Base-by-base conservation (phyloP, 1,140 invertebrate genomes). In the Hylaeus anthracinus region DNA sequence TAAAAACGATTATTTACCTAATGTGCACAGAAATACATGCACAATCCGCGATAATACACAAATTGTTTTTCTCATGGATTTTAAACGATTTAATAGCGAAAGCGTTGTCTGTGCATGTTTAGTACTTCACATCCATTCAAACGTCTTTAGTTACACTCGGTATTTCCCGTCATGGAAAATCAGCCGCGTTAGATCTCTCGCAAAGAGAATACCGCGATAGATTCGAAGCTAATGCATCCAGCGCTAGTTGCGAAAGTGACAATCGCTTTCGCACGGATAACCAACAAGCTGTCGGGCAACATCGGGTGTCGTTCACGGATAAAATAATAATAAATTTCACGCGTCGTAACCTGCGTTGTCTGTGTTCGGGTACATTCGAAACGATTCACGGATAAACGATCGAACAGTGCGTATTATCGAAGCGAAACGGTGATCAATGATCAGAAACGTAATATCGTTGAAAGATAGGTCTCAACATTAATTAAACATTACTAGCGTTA, bases 381-480 rank as follows among this genome's bases (percentile, higher is more conserved):
- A 60, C 37, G 56, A 26, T 66, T 37, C 9, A 14, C 10, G 15
- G 63, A 1, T 37, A 14, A 12, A 5, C 1, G 55, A 0, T 39
- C 43, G 37, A 70, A 60, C 26, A 41, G 45, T 37, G 48, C 69
- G 67, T 26, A 61, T 72, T 64, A 72, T 55, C 39, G 14, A 71
- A 72, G 72, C 56, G 64, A 72, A 72, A 14, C 60, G 48, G 9
- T 72, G 76, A 79, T 79, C 58, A 41, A 79, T 79, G 55, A 37
- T 15, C 51, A 45, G n/a, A 72, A 70, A 64, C 60, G 76, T 78
- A 64, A 72, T 53, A 53, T 58, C 58, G 76, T 45, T 72, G 69
- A 79, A 79, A 79, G 69, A 79, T 72, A 79, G 41, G 41, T 64
- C 72, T 79, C 48, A 64, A 72, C 70, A 72, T 79, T 79, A 79